Evolutionary conservation across 2,888 invertebrate genomes (phyloP).

Genomic region (Aricia artaxerxes): DNA sequence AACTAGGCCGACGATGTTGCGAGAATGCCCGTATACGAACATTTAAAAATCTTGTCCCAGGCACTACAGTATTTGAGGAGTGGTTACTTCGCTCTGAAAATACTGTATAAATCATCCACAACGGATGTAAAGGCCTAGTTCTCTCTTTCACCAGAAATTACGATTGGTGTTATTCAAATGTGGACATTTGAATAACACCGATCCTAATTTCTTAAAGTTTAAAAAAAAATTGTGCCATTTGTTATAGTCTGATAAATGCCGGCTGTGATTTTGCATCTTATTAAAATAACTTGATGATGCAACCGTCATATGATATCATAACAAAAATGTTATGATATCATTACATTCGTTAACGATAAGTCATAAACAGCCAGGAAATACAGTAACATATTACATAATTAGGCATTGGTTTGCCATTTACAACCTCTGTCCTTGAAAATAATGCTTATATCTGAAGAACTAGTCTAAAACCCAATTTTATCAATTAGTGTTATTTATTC

Average conservation of each 20-base stretch:
- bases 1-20: too few relatives aligned
- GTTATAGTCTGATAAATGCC: background rate
- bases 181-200: too few relatives aligned
- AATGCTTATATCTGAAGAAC: background rate
- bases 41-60: too few relatives aligned
- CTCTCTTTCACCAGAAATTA: background rate
- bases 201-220: too few relatives aligned
- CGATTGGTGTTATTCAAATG: background rate
- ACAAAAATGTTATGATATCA: background rate
- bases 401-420: background rate
- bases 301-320: background rate
- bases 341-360: background rate
- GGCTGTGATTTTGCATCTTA: background rate
- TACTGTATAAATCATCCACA: too few relatives aligned
- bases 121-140: background rate
- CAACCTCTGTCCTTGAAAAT: background rate
- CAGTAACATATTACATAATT: background rate
- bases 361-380: background rate
- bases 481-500: background rate
- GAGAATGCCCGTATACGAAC: too few relatives aligned
- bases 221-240: background rate
- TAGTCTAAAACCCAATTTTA: background rate
- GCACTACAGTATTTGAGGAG: too few relatives aligned
- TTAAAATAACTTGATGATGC: constrained; percentile 2
- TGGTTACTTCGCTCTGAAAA: too few relatives aligned